Evolutionary conservation across 2,113 vertebrate genomes (phyloP), one percentile per base, ranked within the genome.

Genomic region (Channa maculata): DNA sequence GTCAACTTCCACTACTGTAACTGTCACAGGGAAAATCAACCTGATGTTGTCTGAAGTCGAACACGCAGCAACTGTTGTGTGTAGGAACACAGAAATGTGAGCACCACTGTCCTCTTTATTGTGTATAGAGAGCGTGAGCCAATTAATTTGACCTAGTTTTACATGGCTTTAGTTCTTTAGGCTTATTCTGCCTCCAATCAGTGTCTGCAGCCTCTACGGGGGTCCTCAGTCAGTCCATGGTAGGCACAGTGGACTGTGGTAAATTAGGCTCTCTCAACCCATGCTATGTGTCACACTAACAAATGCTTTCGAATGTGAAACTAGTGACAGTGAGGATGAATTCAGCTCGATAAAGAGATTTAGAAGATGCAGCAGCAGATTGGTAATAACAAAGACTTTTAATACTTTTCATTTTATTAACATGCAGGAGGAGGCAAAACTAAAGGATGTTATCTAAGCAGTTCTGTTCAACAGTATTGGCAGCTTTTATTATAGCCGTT

Each of bases 101-200:
- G 65, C 72, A 49, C 43, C 60, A 34, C 45, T 65, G 53, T 73
- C 68, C 63, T 57, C 72, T 77, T 82, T 57, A 69, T 83, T 79
- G 71, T 77, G 73, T 53, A 49, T 24, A 24, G 24, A 24, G 61
- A 78, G 59, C 55, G 1, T 46, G 39, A 77, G 78, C 81, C 88
- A 88, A 84, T 86, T 90, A 82, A 77, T 82, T 63, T 80, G 85
- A 82, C 82, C 85, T 43, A 88, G 70, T 84, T 88, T 77, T 77
- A 74, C 69, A 76, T 71, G 44, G 71, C 62, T 58, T 54, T 73
- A 52, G 62, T 1, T 54, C 65, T 83, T 73, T 62, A 58, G 77
- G 48, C 37, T 70, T 49, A 43, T 72, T 57, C 62, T 65, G 65
- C 50, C 54, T 85, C 63, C 62, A 71, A 59, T 80, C 73, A 74